A percentile compares a stretch with the other conserved stretches of the same genome.
phyloP scores from a whole-genome alignment of 1,140 invertebrate species.

The Leptestheria dahalacensis region DNA sequence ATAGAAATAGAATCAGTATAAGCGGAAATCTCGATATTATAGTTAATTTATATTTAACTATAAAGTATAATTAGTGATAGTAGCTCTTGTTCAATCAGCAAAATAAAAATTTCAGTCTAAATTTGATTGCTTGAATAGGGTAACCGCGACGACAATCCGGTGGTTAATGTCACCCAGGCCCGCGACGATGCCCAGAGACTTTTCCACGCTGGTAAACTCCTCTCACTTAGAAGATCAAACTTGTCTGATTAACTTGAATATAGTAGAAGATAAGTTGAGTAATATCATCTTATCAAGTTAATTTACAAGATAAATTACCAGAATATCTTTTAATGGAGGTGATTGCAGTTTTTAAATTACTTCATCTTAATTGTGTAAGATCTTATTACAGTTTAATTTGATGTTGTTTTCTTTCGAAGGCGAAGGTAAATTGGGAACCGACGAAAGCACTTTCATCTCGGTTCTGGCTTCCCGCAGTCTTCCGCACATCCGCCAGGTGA shows the following conservation, averaged over 20 bases:
- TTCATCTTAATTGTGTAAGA: constrained; percentile 28
- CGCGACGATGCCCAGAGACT: constrained; percentile 56
- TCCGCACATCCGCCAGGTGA: constrained; percentile 26
- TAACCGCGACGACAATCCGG: constrained; percentile 47
- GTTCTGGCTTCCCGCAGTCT: constrained; percentile 37
- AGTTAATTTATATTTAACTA: background rate
- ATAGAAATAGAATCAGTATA: constrained; percentile 68
- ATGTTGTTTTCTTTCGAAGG: constrained; percentile 33
- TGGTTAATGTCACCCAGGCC: constrained; percentile 37
- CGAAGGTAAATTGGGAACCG: constrained; percentile 71
- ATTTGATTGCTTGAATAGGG: constrained; percentile 27
- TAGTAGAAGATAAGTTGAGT: too few relatives aligned
- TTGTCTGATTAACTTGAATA: too few relatives aligned
- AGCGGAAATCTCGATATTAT: constrained; percentile 15
- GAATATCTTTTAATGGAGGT: constrained; percentile 25
- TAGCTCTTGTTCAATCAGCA: background rate
- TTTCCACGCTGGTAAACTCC: constrained; percentile 46
- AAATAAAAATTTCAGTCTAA: background rate
- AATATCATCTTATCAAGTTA: constrained; percentile 74
- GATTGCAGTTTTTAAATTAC: constrained; percentile 32
- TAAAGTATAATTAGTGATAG: background rate
- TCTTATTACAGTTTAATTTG: constrained; percentile 26
- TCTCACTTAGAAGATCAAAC: constrained; percentile 43
- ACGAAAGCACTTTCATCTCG: constrained; percentile 71
- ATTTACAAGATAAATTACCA: constrained; percentile 60